Percentiles rank a stretch among this genome's conserved stretches.
phyloP scores from a whole-genome alignment of 1,140 invertebrate genomes.

The Rhyzopertha dominica region DNA sequence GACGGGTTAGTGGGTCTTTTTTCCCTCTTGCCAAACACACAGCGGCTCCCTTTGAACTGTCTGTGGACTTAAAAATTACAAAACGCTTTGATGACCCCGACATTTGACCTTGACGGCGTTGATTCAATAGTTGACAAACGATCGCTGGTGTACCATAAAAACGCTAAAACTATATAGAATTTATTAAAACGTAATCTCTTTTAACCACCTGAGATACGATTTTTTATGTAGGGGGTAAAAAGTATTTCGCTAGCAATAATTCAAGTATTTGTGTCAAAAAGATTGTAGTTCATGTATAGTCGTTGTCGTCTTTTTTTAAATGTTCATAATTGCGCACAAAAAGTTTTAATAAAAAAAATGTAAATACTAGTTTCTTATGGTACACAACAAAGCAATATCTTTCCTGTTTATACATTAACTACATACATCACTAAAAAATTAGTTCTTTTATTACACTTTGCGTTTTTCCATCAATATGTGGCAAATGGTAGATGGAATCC shows the following conservation, averaged over 20 bases:
- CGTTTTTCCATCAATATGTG: too few relatives aligned
- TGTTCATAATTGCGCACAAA: too few relatives aligned
- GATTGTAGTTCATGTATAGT: constrained; percentile 5
- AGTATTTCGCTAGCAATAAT: constrained; percentile 1
- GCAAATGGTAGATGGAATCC: too few relatives aligned
- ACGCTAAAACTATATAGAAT: constrained; percentile 1
- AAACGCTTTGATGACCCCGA: constrained; percentile 15
- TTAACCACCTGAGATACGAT: background rate
- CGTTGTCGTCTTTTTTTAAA: too few relatives aligned
- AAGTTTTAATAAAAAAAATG: too few relatives aligned
- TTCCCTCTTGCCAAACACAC: too few relatives aligned
- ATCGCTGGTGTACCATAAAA: constrained; percentile 4
- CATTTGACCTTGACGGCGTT: constrained; percentile 10
- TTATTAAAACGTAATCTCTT: constrained; percentile 5
- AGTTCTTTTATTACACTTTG: too few relatives aligned
- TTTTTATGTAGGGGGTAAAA: constrained; percentile 4
- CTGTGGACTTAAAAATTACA: constrained; percentile 15
- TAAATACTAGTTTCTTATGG: too few relatives aligned
- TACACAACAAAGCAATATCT: too few relatives aligned
- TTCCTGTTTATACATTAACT: too few relatives aligned
- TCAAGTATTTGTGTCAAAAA: background rate
- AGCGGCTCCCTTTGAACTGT: constrained; percentile 12
- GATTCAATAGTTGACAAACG: background rate
- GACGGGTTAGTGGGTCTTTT: too few relatives aligned
- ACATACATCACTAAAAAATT: too few relatives aligned